Base-by-base conservation (phyloP, 2,888 invertebrate genomes). In the Drepana falcataria region DNA sequence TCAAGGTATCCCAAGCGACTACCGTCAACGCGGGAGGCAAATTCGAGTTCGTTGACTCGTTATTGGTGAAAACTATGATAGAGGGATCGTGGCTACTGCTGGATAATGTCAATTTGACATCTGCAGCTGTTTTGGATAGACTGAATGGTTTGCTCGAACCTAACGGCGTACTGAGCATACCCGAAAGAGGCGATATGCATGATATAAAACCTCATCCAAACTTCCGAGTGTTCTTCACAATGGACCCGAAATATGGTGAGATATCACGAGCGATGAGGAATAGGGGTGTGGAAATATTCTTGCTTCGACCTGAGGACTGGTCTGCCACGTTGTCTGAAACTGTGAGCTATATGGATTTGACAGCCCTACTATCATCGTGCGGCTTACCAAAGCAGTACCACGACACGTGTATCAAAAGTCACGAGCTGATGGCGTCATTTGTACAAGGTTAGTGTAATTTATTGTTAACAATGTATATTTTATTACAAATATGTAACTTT, bases 221-320 rank as follows among this genome's bases (percentile, higher is more conserved):
- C 77, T 99, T 99, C 81, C 94, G 98, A 63, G 93, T 99, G 47
- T 98, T 99, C 77, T 93, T 99, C 59, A 95, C 98, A 0, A 96
- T 99, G 94, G 97, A 99, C 85, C 97, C 99, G 0, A 95, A 95
- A 73, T 95, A 96, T 84, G 99, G 99, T 0, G 98, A 98, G 84
- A 96, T 99, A 63, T 99, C 99, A 0, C 93, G 97, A 67, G 99
- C 99, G 0, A 99, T 99, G 99, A 93, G 99, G 58, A 99, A 99
- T 83, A 93, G 99, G 72, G 98, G 99, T 2, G 94, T 99, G 0
- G 99, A 99, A 91, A 95, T 99, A 68, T 91, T 80, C 61, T 62
- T 91, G 48, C 57, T 90, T 0, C 73, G 79, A 55, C 64, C 79
- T 6, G 88, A 87, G 52, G 87, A 87, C 40, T 75, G 58, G 55